These are phyloP conservation scores for Smutsia temminckii DNA, from an alignment of 2,797 vertebrate species.

Conservation along the genomic window DNA sequence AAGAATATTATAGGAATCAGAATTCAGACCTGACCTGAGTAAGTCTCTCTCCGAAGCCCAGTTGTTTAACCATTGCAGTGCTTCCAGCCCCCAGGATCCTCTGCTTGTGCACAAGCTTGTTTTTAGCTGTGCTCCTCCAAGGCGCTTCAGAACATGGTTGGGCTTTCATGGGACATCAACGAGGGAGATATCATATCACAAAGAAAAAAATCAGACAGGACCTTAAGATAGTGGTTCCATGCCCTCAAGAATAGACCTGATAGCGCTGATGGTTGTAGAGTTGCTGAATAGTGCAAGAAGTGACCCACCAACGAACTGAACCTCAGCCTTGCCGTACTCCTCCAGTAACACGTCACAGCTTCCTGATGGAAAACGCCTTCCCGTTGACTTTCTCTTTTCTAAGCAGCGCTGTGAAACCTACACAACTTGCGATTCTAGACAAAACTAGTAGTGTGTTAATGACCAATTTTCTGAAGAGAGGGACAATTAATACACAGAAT, in stretches of 20 bases:
- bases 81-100: neutral
- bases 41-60: neutral
- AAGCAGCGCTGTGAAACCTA: neutral
- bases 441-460: neutral
- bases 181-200: neutral
- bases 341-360: neutral
- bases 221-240: conserved; percentile 24
- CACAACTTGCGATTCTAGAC: neutral
- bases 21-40: neutral
- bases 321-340: neutral
- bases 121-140: conserved; percentile 2
- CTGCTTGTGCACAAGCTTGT: neutral
- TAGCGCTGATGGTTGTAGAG: conserved; percentile 27
- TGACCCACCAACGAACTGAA: neutral
- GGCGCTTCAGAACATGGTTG: conserved; percentile 17
- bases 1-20: neutral
- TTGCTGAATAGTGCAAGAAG: conserved; percentile 46
- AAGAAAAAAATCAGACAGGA: conserved; percentile 40
- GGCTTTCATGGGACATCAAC: neutral
- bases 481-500: neutral
- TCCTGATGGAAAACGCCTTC: neutral
- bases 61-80: neutral
- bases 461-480: neutral
- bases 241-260: conserved; percentile 33
- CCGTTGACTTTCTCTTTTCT: neutral